Evolutionary conservation across 2,113 vertebrate genomes (phyloP), one percentile per base, ranked within the genome.

Genomic region (Ellobius talpinus): DNA sequence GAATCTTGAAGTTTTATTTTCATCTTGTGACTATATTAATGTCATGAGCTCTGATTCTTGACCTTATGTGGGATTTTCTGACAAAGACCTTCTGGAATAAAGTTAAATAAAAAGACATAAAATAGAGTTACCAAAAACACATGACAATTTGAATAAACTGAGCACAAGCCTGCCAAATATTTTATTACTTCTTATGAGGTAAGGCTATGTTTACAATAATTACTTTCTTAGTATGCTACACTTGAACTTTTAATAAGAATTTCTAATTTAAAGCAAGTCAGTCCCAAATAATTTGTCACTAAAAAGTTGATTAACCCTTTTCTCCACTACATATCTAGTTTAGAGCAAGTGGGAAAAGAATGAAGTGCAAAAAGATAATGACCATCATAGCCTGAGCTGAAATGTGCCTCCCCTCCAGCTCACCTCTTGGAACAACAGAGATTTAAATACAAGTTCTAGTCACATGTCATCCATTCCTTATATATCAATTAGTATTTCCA

Each of bases 181-280:
- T 98, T 96, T 78, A 97, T 94, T 98, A 94, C 55, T 96, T 96
- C 66, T 95, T 97, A 5, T 58, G 94, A 97, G n/a, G 78, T 90
- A 98, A 96, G 42, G 52, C 96, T 96, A 95, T 89, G 47, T 95
- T 97, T 97, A 96, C 26, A 95, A 29, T 70, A 96, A 94, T 92
- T 87, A 95, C 23, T 96, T 94, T 72, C 47, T 97, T 96, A 93
- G 97, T 92, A 17, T 42, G 63, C 2, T 29, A 84, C 36, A 19
- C 19, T 63, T 94, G 68, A 96, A 97, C 76, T 93, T 81, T 97
- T 94, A 50, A 74, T 77, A 96, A 76, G n/a, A 85, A 76, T 96
- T 97, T 96, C 70, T 97, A 42, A 89, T 96, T 97, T 95, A 87
- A 94, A 93, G 73, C 95, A 96, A 91, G 85, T 76, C 84, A 92